Base-by-base conservation (phyloP, 1,140 invertebrate genomes). In the Drosophila ananassae region DNA sequence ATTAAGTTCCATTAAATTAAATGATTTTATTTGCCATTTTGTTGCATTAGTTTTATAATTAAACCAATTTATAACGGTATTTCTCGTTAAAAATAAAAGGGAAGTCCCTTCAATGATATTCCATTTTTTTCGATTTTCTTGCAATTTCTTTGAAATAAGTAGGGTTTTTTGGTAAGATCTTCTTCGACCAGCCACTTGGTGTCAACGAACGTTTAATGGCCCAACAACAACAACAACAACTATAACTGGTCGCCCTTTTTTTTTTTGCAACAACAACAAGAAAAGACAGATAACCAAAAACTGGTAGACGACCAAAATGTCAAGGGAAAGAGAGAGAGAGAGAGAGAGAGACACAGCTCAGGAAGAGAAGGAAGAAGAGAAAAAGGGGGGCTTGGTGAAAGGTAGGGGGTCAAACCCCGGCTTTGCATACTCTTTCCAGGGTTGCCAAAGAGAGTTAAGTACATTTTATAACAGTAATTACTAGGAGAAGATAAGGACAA, bases 161-260 rank as follows among this genome's bases (percentile, higher is more conserved):
- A 7, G n/a, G 2, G 2, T 28, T 28, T 28, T 25, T 25, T 17
- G 63, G 28, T 10, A 48, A 57, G 39, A 67, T 69, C 66, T 47
- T 30, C 62, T 30, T 30, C 24, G 30, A 10, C n/a, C 44, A 69
- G 21, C 12, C n/a, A 44, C 24, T 22, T 10, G 21, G 8, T 47
- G 44, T 75, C 71, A 75, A 75, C 74, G 73, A 75, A 75, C 72
- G 73, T 51, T 75, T 75, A 75, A 75, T 76, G 61, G 46, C 47
- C 58, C 54, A 59, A 67, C 30, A 67, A 61, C 22, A 66, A 54
- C 52, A 50, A 63, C 71, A 63, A 41, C 51, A 37, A 34, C 30
- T 46, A 54, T 3, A 37, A 37, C 17, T 17, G 17, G 17, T 17
- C 17, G 17, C 17, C 17, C 17, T 17, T 17, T 17, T 17, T 17